A percentile compares a stretch with the other conserved stretches of the same genome.
phyloP scores from a whole-genome alignment of 1,140 invertebrate genomes.

The Drosophila erecta region DNA sequence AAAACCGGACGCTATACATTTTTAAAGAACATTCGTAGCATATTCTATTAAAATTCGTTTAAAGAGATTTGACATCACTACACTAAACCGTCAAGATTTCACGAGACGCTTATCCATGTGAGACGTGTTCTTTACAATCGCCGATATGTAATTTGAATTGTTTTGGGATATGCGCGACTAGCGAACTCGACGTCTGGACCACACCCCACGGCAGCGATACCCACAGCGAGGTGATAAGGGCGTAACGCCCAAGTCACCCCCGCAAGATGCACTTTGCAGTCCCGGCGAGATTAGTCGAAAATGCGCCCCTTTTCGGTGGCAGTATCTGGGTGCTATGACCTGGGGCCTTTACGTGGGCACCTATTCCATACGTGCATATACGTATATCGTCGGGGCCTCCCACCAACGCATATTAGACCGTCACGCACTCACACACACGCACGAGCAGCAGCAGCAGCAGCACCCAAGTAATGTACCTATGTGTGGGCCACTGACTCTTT shows the following conservation, averaged over 20 bases:
- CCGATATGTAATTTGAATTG: constrained; percentile 4
- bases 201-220: constrained; percentile 67
- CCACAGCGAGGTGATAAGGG: constrained; percentile 57
- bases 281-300: constrained; percentile 28
- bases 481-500: constrained; percentile 17
- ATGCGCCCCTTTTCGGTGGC: constrained; percentile 9
- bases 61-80: not conserved
- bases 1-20: no score
- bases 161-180: constrained; percentile 24
- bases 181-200: constrained; percentile 47
- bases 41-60: not conserved
- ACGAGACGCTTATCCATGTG: constrained; percentile 12
- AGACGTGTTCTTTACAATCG: constrained; percentile 8
- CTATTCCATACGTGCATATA: constrained; percentile 13
- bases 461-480: constrained; percentile 18
- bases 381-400: constrained; percentile 26
- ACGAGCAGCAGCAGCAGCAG: not conserved
- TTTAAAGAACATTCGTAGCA: no score
- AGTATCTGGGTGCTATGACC: constrained; percentile 23
- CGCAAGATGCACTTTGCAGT: constrained; percentile 15
- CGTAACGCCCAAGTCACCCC: constrained; percentile 40
- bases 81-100: not conserved
- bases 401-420: constrained; percentile 38
- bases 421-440: constrained; percentile 26
- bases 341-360: constrained; percentile 28